Conservation (phyloP, 2,113 vertebrate genomes). For the Agelaius tricolor region DNA sequence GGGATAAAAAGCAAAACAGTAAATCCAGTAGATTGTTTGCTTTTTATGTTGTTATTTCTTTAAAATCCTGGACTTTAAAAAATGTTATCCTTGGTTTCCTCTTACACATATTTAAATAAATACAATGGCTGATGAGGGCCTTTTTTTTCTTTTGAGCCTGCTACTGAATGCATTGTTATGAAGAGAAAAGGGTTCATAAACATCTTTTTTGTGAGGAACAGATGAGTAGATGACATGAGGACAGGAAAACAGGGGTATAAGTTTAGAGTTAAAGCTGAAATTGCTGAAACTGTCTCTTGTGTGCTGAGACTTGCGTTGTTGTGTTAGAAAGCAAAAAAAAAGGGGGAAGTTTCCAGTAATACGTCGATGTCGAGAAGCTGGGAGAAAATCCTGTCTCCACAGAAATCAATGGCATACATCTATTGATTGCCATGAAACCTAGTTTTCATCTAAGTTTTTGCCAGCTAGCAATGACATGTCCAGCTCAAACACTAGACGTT, state of each 20-base stretch:
- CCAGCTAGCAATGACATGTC: not conserved
- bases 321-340: not conserved
- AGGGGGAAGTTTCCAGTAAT: not conserved
- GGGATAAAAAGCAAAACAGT: not conserved
- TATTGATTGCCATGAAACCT: not conserved
- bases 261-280: not conserved
- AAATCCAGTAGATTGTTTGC: not conserved
- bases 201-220: not conserved
- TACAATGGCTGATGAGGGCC: not conserved
- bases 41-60: not conserved
- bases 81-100: not conserved
- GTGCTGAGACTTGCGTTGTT: not conserved
- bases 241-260: not conserved
- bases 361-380: rapidly evolving
- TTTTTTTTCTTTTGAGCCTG: not conserved
- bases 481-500: not conserved
- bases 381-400: not conserved
- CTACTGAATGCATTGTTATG: not conserved
- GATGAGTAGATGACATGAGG: not conserved
- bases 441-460: not conserved
- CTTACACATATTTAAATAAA: not conserved
- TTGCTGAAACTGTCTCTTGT: not conserved
- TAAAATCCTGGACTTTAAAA: not conserved
- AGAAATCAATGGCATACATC: not conserved
- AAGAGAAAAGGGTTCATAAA: not conserved